Base-by-base conservation (phyloP, 2,888 invertebrate genomes). In the Lithophane leautieri region DNA sequence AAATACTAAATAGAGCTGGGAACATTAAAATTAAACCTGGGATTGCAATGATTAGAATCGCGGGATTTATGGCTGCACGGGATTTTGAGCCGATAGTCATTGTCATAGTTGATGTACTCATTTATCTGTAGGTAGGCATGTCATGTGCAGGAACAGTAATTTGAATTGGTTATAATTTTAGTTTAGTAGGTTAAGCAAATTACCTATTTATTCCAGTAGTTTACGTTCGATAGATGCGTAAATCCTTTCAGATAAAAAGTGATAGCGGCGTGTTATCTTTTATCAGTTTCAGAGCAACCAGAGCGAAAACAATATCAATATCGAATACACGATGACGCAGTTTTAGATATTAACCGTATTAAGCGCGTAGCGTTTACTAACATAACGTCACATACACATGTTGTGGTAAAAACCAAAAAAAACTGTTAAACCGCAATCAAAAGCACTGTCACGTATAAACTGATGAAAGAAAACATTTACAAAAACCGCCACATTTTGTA, bases 1-100 rank as follows among this genome's bases (percentile, higher is more conserved):
- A 74, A 72, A 75, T 70, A 74, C 60, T 70, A 74, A 75, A 76
- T 86, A 87, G 84, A 81, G 82, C 9, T 84, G 86, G 70, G 22
- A 70, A 47, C 44, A 52, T 74, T 60, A 4, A 54, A 63, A 54
- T 34, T 1, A 58, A 81, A 71, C 44, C 12, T 82, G 71, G 77
- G 70, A 75, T 62, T 58, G 16, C 62, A 71, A 71, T 62, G 42
- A 56, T 58, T 61, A 47, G 44, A 47, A 76, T 68, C 34, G 52
- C 68, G 63, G 58, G 52, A 81, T 73, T 75, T 65, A 50, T 68
- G 6, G 42, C 4, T 22, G 66, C 56, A 28, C 54, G 61, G 68
- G 11, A 72, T 62, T 54, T 68, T 34, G n/a, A 40, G n/a, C 11
- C 34, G 42, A 71, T 44, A 6, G 63, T 69, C 42, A 50, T 2